Conservation (phyloP, 2,888 invertebrate genomes). For the Melinopterus prodromus region DNA sequence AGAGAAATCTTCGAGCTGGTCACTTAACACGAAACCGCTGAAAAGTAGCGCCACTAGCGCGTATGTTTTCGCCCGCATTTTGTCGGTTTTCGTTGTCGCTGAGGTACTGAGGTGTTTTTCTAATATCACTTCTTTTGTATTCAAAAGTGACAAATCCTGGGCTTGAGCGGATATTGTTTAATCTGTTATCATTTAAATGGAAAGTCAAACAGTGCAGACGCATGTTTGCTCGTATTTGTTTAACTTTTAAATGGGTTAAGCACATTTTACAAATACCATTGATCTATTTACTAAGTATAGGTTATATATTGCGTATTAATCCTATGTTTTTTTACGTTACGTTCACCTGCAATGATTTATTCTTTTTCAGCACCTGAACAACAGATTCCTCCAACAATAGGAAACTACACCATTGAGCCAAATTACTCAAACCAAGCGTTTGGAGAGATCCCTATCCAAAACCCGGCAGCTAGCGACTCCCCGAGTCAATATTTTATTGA, state of each 20-base stretch:
- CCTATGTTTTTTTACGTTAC: too few species aligned
- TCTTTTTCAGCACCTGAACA: constrained; percentile 6
- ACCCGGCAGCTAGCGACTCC: neutral
- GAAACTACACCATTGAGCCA: constrained; percentile 17
- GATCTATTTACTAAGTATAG: neutral
- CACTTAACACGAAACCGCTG: neutral
- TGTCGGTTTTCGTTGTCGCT: neutral
- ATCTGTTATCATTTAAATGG: constrained; percentile 38
- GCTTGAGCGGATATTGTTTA: constrained; percentile 56
- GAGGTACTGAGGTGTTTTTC: neutral
- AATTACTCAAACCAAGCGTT: neutral
- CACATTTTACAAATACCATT: neutral
- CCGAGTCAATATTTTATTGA: constrained; percentile 12
- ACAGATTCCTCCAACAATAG: neutral
- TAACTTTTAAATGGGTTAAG: neutral
- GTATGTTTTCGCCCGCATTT: neutral
- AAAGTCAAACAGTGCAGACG: constrained; percentile 16
- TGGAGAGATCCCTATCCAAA: constrained; percentile 8
- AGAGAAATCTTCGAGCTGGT: neutral
- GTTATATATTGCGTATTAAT: too few species aligned
- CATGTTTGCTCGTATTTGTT: neutral
- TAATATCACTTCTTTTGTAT: neutral
- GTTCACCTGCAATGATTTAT: neutral
- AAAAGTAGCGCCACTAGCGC: neutral
- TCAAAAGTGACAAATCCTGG: constrained; percentile 52